These are phyloP conservation scores for Hyperoplus lanceolatus DNA, from an alignment of 2,797 vertebrate genomes.

Conservation along the genomic window DNA sequence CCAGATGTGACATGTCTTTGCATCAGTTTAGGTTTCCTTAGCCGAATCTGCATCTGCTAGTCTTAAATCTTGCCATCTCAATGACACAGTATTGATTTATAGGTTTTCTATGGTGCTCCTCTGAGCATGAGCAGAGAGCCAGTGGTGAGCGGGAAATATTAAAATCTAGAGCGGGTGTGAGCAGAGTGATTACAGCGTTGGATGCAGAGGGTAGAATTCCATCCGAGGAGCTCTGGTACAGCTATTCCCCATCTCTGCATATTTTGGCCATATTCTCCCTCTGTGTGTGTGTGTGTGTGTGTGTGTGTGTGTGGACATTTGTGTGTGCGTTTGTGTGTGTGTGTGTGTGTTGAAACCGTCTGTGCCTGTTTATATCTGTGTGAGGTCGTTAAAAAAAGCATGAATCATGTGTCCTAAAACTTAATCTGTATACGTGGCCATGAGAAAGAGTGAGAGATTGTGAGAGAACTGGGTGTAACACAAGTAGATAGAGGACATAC, in stretches of 20 bases:
- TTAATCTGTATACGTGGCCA: slow-evolving; percentile 45
- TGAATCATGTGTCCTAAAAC: slow-evolving; percentile 4
- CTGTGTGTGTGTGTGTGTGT: background rate
- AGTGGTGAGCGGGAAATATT: slow-evolving; percentile 6
- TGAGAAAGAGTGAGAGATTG: background rate
- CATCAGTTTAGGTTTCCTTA: background rate
- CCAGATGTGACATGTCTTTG: background rate
- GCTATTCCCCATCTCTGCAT: slow-evolving; percentile 59
- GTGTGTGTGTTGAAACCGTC: slow-evolving; percentile 20
- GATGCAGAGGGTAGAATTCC: slow-evolving; percentile 29
- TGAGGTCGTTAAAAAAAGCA: slow-evolving; percentile 16
- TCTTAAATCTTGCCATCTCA: background rate
- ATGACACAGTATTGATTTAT: background rate
- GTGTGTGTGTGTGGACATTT: slow-evolving; percentile 23
- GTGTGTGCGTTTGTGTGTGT: background rate
- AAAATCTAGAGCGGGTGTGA: slow-evolving; percentile 21
- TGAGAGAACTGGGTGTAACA: background rate
- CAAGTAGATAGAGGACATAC: background rate
- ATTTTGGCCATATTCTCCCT: slow-evolving; percentile 53
- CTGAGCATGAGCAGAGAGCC: background rate
- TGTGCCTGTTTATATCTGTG: slow-evolving; percentile 7
- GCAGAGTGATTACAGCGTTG: slow-evolving; percentile 17
- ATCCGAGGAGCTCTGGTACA: slow-evolving; percentile 18
- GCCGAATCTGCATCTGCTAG: background rate
- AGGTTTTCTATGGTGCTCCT: background rate